These are phyloP conservation scores for Drosophila phalerata DNA, from an alignment of 2,888 invertebrate genomes.

Conservation along the genomic window DNA sequence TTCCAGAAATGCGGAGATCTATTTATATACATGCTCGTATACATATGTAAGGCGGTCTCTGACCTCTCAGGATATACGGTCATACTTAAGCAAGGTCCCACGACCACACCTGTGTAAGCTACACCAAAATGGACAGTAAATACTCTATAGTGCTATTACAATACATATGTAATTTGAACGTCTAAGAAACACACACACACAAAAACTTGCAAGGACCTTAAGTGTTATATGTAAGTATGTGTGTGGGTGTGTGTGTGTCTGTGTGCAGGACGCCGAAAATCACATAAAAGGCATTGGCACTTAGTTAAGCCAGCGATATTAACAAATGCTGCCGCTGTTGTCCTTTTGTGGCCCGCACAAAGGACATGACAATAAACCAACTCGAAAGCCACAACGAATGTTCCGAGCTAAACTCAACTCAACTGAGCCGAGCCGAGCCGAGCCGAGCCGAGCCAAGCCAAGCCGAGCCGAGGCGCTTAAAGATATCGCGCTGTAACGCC, in stretches of 20 bases:
- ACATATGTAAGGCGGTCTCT: background rate
- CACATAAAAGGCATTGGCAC: conserved; percentile 80
- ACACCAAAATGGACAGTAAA: conserved; percentile 40
- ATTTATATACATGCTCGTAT: background rate
- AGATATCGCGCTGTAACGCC: conserved; percentile 58
- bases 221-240: conserved; percentile 2
- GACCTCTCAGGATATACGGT: conserved; percentile 24
- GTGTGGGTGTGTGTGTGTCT: conserved; percentile 1
- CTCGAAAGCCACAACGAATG: conserved; percentile 58
- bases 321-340: conserved; percentile 71
- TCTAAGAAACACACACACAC: conserved; percentile 10
- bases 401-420: conserved; percentile 35
- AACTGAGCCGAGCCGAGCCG: conserved; percentile 17
- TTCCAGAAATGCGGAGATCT: background rate
- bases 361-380: conserved; percentile 60
- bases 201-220: conserved; percentile 14
- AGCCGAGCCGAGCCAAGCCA: conserved; percentile 32
- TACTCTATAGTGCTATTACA: conserved; percentile 44
- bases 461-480: conserved; percentile 31
- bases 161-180: conserved; percentile 34
- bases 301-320: conserved; percentile 78
- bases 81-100: conserved; percentile 41
- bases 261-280: conserved; percentile 54
- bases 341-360: conserved; percentile 51
- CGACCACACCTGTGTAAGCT: conserved; percentile 38